Evolutionary conservation across 2,797 vertebrate genomes (phyloP).

Genomic region (Orientallactaga sibirica): DNA sequence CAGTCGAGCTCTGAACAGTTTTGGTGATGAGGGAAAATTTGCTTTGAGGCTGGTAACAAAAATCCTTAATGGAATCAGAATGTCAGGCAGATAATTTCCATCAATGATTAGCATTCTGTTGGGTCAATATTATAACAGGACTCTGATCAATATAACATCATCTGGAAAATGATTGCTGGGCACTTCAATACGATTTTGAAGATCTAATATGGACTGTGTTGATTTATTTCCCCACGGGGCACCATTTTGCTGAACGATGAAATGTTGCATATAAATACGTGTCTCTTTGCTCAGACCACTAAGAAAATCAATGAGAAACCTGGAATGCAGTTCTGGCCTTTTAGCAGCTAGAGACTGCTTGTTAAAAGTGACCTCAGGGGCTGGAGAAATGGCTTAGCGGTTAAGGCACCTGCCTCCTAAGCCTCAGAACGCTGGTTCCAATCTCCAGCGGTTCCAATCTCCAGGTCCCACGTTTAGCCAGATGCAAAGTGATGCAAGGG

Average conservation of each 20-base stretch:
- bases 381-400: too few relatives aligned
- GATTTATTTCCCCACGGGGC: slow-evolving; percentile 34
- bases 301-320: not conserved
- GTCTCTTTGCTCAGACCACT: slow-evolving; percentile 19
- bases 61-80: slow-evolving; percentile 41
- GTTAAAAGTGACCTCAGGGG: too few relatives aligned
- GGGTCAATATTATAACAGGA: slow-evolving; percentile 8
- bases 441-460: too few relatives aligned
- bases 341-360: not conserved
- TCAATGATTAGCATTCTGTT: slow-evolving; percentile 70
- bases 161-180: slow-evolving; percentile 18
- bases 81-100: slow-evolving; percentile 50
- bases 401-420: too few relatives aligned
- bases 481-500: too few relatives aligned
- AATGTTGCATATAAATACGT: not conserved
- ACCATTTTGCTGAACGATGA: slow-evolving; percentile 52
- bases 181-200: slow-evolving; percentile 35
- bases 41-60: not conserved
- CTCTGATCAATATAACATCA: slow-evolving; percentile 54
- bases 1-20: not conserved
- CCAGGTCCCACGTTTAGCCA: too few relatives aligned
- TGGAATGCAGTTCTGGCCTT: not conserved
- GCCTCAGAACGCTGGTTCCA: too few relatives aligned
- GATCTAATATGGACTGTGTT: slow-evolving; percentile 29
- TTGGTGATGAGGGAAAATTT: not conserved